Conservation (phyloP, 2,797 vertebrate genomes). For the Taeniopygia guttata region DNA sequence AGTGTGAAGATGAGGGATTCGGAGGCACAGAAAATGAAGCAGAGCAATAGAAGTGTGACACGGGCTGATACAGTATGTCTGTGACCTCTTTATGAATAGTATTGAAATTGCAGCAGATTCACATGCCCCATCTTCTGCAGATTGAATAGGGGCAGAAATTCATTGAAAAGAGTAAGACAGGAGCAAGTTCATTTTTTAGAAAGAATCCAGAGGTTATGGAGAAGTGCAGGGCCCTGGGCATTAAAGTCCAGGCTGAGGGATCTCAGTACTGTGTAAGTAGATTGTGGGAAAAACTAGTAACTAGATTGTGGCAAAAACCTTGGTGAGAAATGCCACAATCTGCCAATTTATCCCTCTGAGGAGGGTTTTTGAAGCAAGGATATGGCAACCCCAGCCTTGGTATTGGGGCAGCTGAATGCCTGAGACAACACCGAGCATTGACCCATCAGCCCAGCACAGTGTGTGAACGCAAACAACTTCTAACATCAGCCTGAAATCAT, state of each 20-base stretch:
- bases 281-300: neutral
- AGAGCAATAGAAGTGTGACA: neutral
- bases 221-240: accelerated
- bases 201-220: neutral
- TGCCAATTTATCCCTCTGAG: neutral
- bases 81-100: neutral
- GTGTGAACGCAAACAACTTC: neutral
- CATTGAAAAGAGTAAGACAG: neutral
- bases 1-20: neutral
- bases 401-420: neutral
- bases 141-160: neutral
- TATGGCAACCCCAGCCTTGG: neutral
- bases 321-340: neutral
- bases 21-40: neutral
- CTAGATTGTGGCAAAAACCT: neutral
- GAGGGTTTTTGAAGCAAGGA: neutral
- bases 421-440: accelerated
- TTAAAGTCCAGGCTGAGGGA: neutral
- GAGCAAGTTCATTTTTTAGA: neutral
- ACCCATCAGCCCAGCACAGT: neutral
- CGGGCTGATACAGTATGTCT: neutral
- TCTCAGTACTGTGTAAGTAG: neutral
- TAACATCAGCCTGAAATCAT: neutral
- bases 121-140: neutral
- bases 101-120: neutral